These are phyloP conservation scores for Zaprionus inermis DNA, from an alignment of 1,140 invertebrate species.

Conservation along the genomic window DNA sequence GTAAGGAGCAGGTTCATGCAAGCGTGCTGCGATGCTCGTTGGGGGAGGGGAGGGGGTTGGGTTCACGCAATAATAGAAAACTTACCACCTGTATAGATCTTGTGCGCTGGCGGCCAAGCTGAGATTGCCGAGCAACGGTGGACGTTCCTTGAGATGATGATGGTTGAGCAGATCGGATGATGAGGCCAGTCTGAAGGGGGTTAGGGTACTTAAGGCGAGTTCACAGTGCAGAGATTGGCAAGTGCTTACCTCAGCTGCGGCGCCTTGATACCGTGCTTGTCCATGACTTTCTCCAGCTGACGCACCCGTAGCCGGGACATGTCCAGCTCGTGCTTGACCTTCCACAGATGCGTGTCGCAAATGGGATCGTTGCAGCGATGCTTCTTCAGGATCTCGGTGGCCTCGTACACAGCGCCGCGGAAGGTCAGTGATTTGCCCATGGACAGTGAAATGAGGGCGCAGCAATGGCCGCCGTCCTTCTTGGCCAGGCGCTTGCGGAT, in stretches of 20 bases:
- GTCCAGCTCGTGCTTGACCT: constrained; percentile 94
- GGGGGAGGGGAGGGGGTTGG: constrained; percentile 3
- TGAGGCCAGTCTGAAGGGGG: constrained; percentile 74
- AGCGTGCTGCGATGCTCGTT: constrained; percentile 2
- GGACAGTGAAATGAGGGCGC: constrained; percentile 94
- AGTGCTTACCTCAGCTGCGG: constrained; percentile 86
- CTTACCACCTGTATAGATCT: constrained; percentile 85
- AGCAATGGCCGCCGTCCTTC: constrained; percentile 94
- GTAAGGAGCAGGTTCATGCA: not conserved
- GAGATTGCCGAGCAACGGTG: constrained; percentile 79
- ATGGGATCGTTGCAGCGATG: constrained; percentile 92
- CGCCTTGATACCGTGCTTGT: constrained; percentile 91
- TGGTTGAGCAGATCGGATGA: constrained; percentile 83
- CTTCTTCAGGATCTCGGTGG: constrained; percentile 86
- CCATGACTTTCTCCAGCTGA: constrained; percentile 93
- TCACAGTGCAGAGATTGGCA: not conserved
- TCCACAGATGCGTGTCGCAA: constrained; percentile 93
- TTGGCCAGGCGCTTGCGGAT: constrained; percentile 94
- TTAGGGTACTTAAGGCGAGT: not conserved
- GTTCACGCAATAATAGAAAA: constrained; percentile 59
- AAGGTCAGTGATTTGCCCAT: constrained; percentile 94
- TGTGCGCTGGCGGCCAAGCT: constrained; percentile 84
- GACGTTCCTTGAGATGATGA: constrained; percentile 80
- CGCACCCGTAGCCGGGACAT: constrained; percentile 92
- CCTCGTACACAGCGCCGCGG: constrained; percentile 94